Evolutionary conservation across 1,140 invertebrate genomes (phyloP).

Genomic region (Drosophila albomicans): DNA sequence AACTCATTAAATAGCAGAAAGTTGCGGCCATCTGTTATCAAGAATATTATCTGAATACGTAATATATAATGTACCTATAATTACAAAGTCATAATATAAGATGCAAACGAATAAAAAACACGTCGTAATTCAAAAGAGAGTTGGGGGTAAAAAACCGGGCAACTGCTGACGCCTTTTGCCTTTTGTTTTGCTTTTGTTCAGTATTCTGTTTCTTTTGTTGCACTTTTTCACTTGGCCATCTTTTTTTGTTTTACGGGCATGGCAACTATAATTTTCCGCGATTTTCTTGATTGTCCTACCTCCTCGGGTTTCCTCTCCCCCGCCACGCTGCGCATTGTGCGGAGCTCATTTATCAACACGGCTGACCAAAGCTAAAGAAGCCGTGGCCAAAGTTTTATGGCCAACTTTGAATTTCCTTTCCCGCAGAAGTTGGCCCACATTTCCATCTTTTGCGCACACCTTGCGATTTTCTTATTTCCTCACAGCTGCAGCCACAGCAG

Average conservation of each 20-base stretch:
- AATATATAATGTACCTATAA: conserved; percentile 20
- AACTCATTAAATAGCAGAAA: conserved; percentile 50
- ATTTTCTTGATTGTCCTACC: conserved; percentile 75
- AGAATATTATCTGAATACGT: conserved; percentile 29
- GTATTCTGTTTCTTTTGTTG: conserved; percentile 42
- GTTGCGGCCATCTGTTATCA: conserved; percentile 24
- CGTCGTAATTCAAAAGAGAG: conserved; percentile 40
- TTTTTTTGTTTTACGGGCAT: conserved; percentile 68
- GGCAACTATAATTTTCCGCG: conserved; percentile 77
- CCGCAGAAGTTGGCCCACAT: conserved; percentile 54
- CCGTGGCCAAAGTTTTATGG: conserved; percentile 76
- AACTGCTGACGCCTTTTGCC: conserved; percentile 48
- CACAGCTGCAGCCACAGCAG: conserved; percentile 12
- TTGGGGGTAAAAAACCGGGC: conserved; percentile 3
- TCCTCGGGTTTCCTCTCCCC: background rate
- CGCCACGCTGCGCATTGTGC: conserved; percentile 52
- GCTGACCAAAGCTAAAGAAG: conserved; percentile 63
- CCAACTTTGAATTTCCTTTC: conserved; percentile 75
- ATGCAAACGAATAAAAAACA: conserved; percentile 51
- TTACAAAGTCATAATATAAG: conserved; percentile 35
- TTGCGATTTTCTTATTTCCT: conserved; percentile 45
- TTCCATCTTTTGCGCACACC: conserved; percentile 50
- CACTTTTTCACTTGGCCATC: conserved; percentile 30
- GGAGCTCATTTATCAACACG: conserved; percentile 75
- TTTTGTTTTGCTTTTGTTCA: conserved; percentile 52